Evolutionary conservation across 2,888 invertebrate genomes (phyloP).

Genomic region (Cenopis cana): DNA sequence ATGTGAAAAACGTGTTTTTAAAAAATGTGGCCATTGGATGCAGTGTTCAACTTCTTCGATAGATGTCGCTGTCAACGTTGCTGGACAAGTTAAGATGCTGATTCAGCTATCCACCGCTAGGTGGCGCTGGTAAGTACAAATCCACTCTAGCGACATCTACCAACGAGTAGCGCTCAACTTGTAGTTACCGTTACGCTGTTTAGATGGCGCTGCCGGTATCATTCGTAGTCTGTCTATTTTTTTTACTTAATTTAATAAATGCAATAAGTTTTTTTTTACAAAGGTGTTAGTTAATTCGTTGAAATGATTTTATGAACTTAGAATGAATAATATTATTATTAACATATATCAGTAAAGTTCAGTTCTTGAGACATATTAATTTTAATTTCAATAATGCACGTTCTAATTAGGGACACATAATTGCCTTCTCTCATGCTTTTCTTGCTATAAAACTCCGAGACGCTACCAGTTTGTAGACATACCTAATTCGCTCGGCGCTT

Average conservation of each 20-base stretch:
- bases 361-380: no score
- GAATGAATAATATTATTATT: no score
- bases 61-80: conserved; percentile 76
- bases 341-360: no score
- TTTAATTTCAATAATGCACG: no score
- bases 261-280: no score
- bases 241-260: neutral
- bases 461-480: neutral
- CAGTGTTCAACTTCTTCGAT: conserved; percentile 72
- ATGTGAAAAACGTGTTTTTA: conserved; percentile 58
- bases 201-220: conserved; percentile 62
- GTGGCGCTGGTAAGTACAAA: conserved; percentile 70
- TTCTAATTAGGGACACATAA: no score
- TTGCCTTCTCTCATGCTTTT: no score
- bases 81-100: conserved; percentile 60
- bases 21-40: conserved; percentile 79
- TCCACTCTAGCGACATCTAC: conserved; percentile 59
- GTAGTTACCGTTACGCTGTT: conserved; percentile 39
- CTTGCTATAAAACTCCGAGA: no score
- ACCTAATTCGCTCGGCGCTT: neutral
- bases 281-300: no score
- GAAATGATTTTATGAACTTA: no score
- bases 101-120: conserved; percentile 68
- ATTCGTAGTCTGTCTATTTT: no score
- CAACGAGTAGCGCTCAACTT: conserved; percentile 54